Percentiles rank a stretch among this genome's conserved stretches.
Evolutionary conservation across 2,113 vertebrate genomes (phyloP).

Genomic region (Thomomys bottae): DNA sequence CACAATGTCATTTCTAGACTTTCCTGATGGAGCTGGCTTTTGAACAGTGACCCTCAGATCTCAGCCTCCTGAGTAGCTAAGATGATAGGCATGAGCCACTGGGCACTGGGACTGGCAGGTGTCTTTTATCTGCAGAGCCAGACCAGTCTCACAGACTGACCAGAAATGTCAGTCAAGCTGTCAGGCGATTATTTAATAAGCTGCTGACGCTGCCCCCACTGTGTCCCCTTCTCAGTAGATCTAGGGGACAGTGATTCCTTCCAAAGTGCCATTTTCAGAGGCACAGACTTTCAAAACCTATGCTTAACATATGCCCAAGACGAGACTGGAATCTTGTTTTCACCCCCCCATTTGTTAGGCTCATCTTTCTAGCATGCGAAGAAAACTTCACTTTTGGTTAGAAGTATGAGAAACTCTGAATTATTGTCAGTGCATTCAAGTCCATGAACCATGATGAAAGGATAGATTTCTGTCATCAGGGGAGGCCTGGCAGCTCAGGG

Average conservation of each 20-base stretch:
- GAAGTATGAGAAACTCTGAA: conserved; percentile 34
- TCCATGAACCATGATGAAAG: neutral
- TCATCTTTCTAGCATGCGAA: neutral
- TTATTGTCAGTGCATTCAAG: neutral
- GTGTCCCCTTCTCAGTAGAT: neutral
- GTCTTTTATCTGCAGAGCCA: neutral
- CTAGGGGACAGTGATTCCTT: neutral
- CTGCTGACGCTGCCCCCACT: neutral
- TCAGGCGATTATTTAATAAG: conserved; percentile 2
- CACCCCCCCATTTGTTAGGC: neutral
- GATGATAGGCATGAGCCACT: too few species aligned
- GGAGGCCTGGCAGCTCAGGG: neutral
- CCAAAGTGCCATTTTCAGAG: neutral
- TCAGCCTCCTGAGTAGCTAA: too few species aligned
- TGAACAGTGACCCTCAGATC: too few species aligned
- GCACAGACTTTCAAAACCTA: neutral
- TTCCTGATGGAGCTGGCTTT: too few species aligned
- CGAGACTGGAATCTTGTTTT: neutral
- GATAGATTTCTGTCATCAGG: neutral
- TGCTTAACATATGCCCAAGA: neutral
- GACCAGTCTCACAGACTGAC: neutral
- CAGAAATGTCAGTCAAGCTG: neutral
- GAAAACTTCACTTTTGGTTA: conserved; percentile 23
- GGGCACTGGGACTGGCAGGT: neutral
- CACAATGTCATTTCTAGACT: too few species aligned